These are phyloP conservation scores for Corythoichthys haematopterus DNA, from an alignment of 2,113 vertebrate species.

Conservation along the genomic window DNA sequence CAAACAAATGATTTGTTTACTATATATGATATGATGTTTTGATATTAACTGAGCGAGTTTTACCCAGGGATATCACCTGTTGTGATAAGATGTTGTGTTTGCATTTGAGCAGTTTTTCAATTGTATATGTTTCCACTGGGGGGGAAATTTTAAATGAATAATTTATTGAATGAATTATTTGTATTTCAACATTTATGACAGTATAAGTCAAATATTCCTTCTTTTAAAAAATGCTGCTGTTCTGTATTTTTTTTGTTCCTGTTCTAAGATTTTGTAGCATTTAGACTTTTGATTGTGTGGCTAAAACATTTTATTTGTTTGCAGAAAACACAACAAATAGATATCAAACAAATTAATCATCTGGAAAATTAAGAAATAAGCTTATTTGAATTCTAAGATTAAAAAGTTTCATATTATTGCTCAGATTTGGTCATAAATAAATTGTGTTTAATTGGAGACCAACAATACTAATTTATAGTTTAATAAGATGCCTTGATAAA, in stretches of 20 bases:
- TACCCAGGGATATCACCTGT: no score
- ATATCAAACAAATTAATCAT: constrained; percentile 20
- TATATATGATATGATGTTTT: constrained; percentile 21
- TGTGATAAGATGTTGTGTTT: no score
- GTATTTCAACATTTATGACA: neutral
- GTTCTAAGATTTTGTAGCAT: neutral
- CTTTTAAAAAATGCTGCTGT: neutral
- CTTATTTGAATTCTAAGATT: constrained; percentile 39
- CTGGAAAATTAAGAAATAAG: constrained; percentile 22
- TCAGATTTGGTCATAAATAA: constrained; percentile 34
- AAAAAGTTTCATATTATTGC: constrained; percentile 35
- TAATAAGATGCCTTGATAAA: neutral
- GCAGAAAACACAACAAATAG: constrained; percentile 14
- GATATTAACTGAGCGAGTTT: neutral
- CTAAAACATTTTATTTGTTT: neutral
- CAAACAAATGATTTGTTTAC: constrained; percentile 28
- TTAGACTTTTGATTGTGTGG: neutral
- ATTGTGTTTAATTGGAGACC: constrained; percentile 18
- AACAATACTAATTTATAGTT: constrained; percentile 7
- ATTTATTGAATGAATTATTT: neutral
- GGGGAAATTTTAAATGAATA: neutral
- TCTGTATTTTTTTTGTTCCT: neutral
- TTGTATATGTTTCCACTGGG: no score
- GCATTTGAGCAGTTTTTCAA: no score
- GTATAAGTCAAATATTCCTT: neutral